A percentile compares a stretch with the other conserved stretches of the same genome.
Conservation (phyloP, 23 tunicate species). For the Ascidia mentula region DNA sequence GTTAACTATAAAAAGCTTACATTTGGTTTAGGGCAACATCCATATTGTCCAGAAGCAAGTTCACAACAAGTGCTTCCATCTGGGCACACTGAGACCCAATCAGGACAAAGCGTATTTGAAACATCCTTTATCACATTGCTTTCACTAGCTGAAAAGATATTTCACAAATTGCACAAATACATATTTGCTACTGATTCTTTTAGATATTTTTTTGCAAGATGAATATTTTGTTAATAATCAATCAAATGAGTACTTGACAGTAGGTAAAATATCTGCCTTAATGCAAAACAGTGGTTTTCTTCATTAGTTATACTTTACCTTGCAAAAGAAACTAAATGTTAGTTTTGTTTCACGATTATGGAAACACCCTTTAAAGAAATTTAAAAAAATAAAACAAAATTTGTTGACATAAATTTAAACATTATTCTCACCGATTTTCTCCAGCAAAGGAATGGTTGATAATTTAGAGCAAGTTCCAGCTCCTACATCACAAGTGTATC, state of each 20-base stretch:
- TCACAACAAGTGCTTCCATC: constrained; percentile 2
- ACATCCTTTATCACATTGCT: not conserved
- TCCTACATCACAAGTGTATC: not conserved
- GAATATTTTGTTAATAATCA: no score
- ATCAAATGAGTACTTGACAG: no score
- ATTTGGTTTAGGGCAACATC: not conserved
- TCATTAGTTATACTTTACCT: not conserved
- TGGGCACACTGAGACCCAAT: not conserved
- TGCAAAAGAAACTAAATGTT: not conserved
- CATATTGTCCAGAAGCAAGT: constrained; percentile 3
- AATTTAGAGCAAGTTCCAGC: not conserved
- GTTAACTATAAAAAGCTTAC: not conserved
- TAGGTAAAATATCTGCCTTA: no score
- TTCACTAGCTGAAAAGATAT: no score
- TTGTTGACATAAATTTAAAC: no score
- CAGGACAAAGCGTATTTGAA: not conserved
- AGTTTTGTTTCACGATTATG: no score
- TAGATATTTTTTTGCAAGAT: no score
- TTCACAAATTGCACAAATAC: not conserved
- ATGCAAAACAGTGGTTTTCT: no score
- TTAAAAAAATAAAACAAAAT: not conserved
- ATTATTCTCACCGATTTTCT: not conserved
- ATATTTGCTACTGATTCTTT: no score
- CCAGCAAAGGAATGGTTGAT: not conserved
- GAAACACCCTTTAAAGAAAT: not conserved